Percentiles rank a stretch among this genome's conserved stretches.
Conservation (phyloP, 2,888 invertebrate species). For the Calameuta pallipes region DNA sequence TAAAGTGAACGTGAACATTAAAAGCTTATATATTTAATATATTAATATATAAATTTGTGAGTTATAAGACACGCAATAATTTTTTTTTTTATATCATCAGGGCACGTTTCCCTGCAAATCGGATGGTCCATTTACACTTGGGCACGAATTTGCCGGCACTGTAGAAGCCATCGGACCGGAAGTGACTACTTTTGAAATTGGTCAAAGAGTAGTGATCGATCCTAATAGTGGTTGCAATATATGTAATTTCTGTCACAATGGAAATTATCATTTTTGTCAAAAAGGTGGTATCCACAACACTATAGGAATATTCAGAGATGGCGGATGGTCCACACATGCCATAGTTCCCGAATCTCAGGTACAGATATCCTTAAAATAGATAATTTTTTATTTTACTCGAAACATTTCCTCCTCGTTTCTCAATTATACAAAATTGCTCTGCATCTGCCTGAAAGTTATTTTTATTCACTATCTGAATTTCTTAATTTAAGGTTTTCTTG, state of each 20-base stretch:
- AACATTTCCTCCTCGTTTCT: not conserved
- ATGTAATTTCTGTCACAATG: slow-evolving; percentile 73
- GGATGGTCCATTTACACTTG: slow-evolving; percentile 68
- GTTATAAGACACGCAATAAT: not conserved
- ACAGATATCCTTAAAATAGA: slow-evolving; percentile 66
- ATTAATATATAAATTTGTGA: not conserved
- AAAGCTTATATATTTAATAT: not conserved
- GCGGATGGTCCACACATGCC: slow-evolving; percentile 78
- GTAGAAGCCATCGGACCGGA: slow-evolving; percentile 71
- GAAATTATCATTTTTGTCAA: slow-evolving; percentile 75
- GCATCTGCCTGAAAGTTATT: not conserved
- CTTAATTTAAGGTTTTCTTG: slow-evolving; percentile 41
- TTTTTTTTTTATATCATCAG: not conserved
- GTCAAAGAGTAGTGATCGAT: slow-evolving; percentile 77
- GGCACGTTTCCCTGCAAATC: not conserved
- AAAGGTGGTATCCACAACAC: slow-evolving; percentile 73
- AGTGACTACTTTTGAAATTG: slow-evolving; percentile 71
- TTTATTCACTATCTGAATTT: not conserved
- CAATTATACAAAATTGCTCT: not conserved
- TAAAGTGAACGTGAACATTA: not conserved
- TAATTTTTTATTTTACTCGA: not conserved
- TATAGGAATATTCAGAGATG: slow-evolving; percentile 75
- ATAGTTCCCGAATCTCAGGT: slow-evolving; percentile 73
- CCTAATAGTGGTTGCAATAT: slow-evolving; percentile 76
- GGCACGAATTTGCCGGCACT: slow-evolving; percentile 78